Base-by-base conservation (phyloP, 2,888 invertebrate species). In the Drosophila percnosoma region DNA sequence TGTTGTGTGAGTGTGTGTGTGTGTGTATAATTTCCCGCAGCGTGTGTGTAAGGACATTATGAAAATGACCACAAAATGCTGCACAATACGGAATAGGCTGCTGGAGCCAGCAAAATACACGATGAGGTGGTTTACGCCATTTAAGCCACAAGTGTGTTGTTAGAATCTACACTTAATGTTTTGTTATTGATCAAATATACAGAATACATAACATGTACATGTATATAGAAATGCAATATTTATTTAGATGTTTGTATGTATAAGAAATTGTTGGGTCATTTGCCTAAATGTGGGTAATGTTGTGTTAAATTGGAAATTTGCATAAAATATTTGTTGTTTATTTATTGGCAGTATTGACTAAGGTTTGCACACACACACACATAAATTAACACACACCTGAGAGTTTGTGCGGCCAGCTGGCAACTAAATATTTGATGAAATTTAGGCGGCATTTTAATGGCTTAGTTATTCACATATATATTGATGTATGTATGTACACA, bases 251-350 rank as follows among this genome's bases (percentile, higher is more conserved):
- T 45, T 49, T 55, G 48, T 65, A 27, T 65, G 51, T 51, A 27
- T 53, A n/a, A 53, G 63, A 52, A 40, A 60, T 42, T 60, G 68
- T 73, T 64, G 45, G 58, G 57, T 40, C 45, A 65, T 71, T 65
- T 68, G 73, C 66, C 45, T 52, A 52, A 38, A 33, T 76, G 78
- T 57, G 73, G 60, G 59, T 51, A 88, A 87, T 86, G 89, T 81
- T 88, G 80, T 87, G 87, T 84, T 88, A 86, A 88, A 87, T 88
- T 88, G 84, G 86, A 88, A 88, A 86, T 88, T 87, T 87, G 86
- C 88, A 87, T 87, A 87, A 82, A 86, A 80, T 88, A 88, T 88
- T 86, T 88, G 80, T 59, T 86, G 82, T 82, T 79, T 87, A 86
- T 83, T 88, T 88, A 80, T 86, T 80, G 83, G 78, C 86, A 64